Conservation (phyloP, 2,113 vertebrate genomes). For the Odontophorus gujanensis region DNA sequence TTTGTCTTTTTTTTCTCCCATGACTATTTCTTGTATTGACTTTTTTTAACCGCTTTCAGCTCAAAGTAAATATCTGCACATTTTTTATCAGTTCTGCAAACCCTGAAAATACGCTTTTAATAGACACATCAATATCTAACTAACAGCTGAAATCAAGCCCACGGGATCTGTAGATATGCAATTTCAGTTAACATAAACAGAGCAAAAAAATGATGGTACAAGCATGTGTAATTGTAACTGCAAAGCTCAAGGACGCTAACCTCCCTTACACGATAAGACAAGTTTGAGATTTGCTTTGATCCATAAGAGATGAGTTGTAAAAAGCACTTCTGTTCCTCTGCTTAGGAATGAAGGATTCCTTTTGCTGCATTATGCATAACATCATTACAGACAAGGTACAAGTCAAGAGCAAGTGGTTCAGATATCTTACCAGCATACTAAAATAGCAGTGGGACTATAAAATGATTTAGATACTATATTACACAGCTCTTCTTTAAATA, state of each 20-base stretch:
- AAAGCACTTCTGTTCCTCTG: constrained; percentile 55
- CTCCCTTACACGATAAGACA: constrained; percentile 44
- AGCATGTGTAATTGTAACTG: constrained; percentile 32
- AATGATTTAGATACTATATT: constrained; percentile 69
- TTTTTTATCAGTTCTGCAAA: background rate
- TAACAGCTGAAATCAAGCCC: background rate
- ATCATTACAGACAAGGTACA: constrained; percentile 75
- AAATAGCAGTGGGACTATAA: constrained; percentile 67
- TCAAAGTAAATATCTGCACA: background rate
- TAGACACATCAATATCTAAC: background rate
- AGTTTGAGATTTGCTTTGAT: constrained; percentile 72
- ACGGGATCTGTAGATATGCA: background rate
- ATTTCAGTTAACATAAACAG: background rate
- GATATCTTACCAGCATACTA: constrained; percentile 61
- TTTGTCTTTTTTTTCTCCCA: accelerated
- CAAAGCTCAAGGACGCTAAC: constrained; percentile 33
- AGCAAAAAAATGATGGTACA: constrained; percentile 15
- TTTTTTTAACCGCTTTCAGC: background rate
- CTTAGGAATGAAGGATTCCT: constrained; percentile 72
- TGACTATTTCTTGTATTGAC: background rate
- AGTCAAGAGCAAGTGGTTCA: constrained; percentile 66
- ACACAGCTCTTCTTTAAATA: constrained; percentile 60
- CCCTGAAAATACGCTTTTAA: background rate
- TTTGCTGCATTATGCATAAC: constrained; percentile 80
- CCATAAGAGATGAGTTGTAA: constrained; percentile 60